Evolutionary conservation across 2,797 vertebrate species (phyloP), one percentile per base, ranked within the genome.

Genomic region (Cheracebus regulus): DNA sequence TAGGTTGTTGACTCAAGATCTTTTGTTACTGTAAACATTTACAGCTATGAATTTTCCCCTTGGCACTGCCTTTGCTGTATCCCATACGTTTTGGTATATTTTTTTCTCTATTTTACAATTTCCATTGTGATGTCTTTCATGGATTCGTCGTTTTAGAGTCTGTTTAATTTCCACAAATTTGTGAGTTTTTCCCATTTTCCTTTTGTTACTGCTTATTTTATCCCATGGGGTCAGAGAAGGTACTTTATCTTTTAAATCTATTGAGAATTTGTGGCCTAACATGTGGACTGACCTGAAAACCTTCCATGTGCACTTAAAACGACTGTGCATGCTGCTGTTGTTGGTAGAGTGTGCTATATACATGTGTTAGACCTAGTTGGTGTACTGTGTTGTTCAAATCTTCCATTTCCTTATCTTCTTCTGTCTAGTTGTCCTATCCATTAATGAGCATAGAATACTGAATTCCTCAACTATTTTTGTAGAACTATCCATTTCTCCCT

Each of bases 71-170:
- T 80, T 86, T 30, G 30, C 12, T 87, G 4, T 30, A 5, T 36
- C 50, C 52, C 10, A 4, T 24, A 15, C 28, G 9, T 75, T 88
- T 88, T 64, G 52, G 28, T 26, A 5, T 93, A 26, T 73, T 64
- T 81, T 81, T 72, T 50, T 78, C 46, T 88, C 24, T n/a, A 82
- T 84, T 92, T 92, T 67, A 57, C 48, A 39, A 55, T 95, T 92
- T 92, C 61, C 22, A 36, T 86, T 83, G 50, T 93, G 46, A 52
- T 86, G 26, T 83, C 52, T 15, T 82, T 83, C 39, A 55, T 22
- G 4, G 50, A 55, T 28, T 39, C 6, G 28, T 82, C 7, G 1
- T 26, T 83, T 46, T 33, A 46, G 22, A 70, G 64, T 39, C 19
- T 57, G 57, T 44, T 72, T 85, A 72, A 58, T 72, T 91, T 58